Evolutionary conservation across 2,888 invertebrate genomes (phyloP).

Genomic region (Stenurella melanura): DNA sequence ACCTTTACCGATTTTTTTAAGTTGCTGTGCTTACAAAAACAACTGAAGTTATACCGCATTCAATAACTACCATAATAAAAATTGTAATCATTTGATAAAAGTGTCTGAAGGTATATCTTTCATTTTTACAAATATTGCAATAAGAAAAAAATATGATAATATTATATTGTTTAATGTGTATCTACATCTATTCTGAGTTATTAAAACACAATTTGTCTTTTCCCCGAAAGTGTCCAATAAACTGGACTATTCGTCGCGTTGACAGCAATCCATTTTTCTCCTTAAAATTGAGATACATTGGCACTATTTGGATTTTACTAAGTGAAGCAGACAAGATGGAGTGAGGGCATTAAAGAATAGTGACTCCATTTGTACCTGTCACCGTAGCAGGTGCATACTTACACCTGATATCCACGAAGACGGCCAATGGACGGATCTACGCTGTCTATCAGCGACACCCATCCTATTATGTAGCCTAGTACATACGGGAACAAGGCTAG

Average conservation of each 20-base stretch:
- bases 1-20: no score
- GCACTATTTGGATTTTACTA: conserved; percentile 43
- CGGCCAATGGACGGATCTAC: conserved; percentile 43
- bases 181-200: neutral
- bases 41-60: no score
- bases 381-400: conserved; percentile 52
- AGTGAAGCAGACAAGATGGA: conserved; percentile 57
- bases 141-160: no score
- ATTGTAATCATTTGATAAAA: no score
- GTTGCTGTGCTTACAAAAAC: no score
- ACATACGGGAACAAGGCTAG: conserved; percentile 15
- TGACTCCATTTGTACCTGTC: conserved; percentile 60
- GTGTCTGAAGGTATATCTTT: no score
- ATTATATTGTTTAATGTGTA: no score
- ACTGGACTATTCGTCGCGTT: conserved; percentile 36
- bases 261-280: conserved; percentile 42
- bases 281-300: conserved; percentile 44
- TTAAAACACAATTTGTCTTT: conserved; percentile 22
- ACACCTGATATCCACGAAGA: conserved; percentile 40
- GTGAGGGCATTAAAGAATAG: conserved; percentile 53
- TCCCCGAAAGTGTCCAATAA: conserved; percentile 35
- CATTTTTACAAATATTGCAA: no score
- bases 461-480: conserved; percentile 18
- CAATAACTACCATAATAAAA: no score
- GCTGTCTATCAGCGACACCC: conserved; percentile 30